Conservation (phyloP, 2,113 vertebrate species). For the Mesocricetus auratus region DNA sequence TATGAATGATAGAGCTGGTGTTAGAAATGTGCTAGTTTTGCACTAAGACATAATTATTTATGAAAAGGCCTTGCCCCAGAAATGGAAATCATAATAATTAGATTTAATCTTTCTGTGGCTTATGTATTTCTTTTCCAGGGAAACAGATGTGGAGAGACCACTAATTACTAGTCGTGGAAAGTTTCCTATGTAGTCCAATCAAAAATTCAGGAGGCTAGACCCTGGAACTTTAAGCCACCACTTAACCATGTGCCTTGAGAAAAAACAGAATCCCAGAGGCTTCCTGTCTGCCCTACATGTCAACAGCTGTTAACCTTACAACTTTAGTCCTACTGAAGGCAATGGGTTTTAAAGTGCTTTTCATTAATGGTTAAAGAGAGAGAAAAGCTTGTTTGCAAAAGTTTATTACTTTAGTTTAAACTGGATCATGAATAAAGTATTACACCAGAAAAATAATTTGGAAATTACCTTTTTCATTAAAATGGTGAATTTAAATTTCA, state of each 20-base stretch:
- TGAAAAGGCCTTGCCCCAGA: constrained; percentile 86
- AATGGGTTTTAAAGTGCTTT: neutral
- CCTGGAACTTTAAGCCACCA: constrained; percentile 1
- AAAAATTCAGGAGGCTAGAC: constrained; percentile 47
- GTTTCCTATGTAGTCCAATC: constrained; percentile 55
- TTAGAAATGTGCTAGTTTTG: constrained; percentile 82
- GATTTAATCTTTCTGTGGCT: constrained; percentile 83
- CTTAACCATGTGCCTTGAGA: neutral
- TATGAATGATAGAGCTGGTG: constrained; percentile 82
- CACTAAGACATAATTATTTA: constrained; percentile 85
- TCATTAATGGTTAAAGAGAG: constrained; percentile 10
- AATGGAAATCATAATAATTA: constrained; percentile 88
- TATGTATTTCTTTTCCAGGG: constrained; percentile 70
- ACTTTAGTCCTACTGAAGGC: neutral
- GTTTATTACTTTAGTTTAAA: constrained; percentile 23
- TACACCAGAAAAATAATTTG: neutral
- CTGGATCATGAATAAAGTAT: neutral
- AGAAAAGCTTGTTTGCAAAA: neutral
- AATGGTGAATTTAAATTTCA: neutral
- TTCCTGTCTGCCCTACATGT: neutral
- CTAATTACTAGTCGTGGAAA: constrained; percentile 77
- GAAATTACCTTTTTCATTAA: neutral
- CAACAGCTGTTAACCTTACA: neutral
- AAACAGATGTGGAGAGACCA: constrained; percentile 81
- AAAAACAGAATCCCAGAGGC: neutral